Evolutionary conservation across 1,140 invertebrate species (phyloP).

Genomic region (Drosophila cardini): DNA sequence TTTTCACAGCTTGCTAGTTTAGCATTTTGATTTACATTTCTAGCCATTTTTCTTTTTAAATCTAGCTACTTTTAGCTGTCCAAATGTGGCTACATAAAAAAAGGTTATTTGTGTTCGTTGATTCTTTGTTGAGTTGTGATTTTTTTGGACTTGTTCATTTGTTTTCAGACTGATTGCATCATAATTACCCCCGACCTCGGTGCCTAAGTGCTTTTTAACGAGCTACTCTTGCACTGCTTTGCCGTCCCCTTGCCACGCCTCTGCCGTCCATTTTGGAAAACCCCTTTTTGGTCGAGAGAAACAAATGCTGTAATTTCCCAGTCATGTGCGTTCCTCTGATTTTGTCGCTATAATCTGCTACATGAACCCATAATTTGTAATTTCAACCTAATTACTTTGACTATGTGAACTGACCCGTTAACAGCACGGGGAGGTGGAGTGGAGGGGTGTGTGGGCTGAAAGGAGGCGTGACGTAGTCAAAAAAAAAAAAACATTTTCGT

Average conservation of each 20-base stretch:
- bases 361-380: slow-evolving; percentile 81
- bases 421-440: not conserved
- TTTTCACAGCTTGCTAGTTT: too few species aligned
- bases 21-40: too few species aligned
- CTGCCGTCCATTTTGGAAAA: slow-evolving; percentile 42
- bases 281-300: slow-evolving; percentile 31
- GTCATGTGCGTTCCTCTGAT: slow-evolving; percentile 59
- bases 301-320: slow-evolving; percentile 58
- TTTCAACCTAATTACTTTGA: slow-evolving; percentile 79
- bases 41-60: too few species aligned
- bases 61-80: too few species aligned
- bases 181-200: slow-evolving; percentile 68
- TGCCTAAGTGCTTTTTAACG: slow-evolving; percentile 79
- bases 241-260: not conserved
- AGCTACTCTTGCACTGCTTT: slow-evolving; percentile 44
- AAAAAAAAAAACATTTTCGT: slow-evolving; percentile 76
- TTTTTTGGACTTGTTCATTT: slow-evolving; percentile 53
- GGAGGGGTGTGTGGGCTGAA: not conserved
- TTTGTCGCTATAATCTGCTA: slow-evolving; percentile 78
- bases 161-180: slow-evolving; percentile 71
- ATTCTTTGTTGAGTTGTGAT: slow-evolving; percentile 62
- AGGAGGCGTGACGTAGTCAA: slow-evolving; percentile 27
- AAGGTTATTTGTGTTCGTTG: not conserved
- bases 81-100: slow-evolving; percentile 18
- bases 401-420: slow-evolving; percentile 1